Evolutionary conservation across 2,113 vertebrate species (phyloP), one percentile per base, ranked within the genome.

Genomic region (Oryctolagus cuniculus): DNA sequence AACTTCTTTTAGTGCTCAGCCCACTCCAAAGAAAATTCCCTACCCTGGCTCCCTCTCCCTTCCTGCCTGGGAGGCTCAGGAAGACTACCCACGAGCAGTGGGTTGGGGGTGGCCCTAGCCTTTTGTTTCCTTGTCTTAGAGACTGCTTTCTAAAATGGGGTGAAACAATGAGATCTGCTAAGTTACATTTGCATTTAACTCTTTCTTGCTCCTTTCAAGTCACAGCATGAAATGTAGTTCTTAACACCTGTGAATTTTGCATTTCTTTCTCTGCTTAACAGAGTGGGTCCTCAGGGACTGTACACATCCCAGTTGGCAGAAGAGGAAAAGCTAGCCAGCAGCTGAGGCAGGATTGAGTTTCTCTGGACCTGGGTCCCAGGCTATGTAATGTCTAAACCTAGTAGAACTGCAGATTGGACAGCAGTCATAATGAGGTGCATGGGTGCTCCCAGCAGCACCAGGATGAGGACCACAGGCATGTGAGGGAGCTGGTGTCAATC

Each of bases 381-480:
- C 70, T 88, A 17, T 64, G 51, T 31, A 78, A 74, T 55, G 4
- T 64, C 72, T 81, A n/a, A 19, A 67, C 27, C 38, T 10, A 49
- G 22, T 15, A 31, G 58, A 0, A 3, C 0, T 31, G 64, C 34
- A 9, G 17, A 64, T 67, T 4, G 1, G 49, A 69, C 0, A 83
- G 22, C 34, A 29, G 44, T 44, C 44, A 79, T 2, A 27, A 11
- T 4, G 19, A 64, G 16, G 75, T 7, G 2, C 72, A 3, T 6
- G 6, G 75, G 53, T 19, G 10, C 82, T 85, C 63, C 25, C 3
- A 5, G 36, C 13, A 6, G 10, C 10, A 10, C 34, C 19, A 10
- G 25, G 10, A 8, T 0, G 10, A 11, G 15, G 72, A 58, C 38
- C 3, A 15, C 19, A 73, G 53, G 49, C 12, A 15, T 0, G 51